Conservation (phyloP, 1,140 invertebrate species). For the Globodera rostochiensis region DNA sequence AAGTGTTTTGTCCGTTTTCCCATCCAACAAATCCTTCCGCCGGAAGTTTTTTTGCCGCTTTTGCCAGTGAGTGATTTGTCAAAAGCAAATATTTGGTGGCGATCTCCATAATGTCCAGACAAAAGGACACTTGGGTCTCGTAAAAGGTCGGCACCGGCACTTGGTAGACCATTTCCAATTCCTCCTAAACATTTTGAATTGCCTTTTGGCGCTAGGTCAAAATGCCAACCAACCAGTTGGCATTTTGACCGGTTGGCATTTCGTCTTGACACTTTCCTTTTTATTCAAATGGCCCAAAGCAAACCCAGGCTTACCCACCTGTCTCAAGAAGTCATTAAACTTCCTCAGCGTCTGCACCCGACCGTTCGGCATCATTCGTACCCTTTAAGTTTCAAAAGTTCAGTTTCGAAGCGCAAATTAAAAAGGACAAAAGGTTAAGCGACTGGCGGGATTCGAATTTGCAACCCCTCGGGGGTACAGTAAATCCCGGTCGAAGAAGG, state of each 20-base stretch:
- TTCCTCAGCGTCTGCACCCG: slow-evolving; percentile 32
- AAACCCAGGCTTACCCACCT: neutral
- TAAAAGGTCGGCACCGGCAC: slow-evolving; percentile 35
- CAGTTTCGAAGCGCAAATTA: neutral
- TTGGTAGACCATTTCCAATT: slow-evolving; percentile 43
- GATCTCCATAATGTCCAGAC: slow-evolving; percentile 41
- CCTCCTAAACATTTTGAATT: slow-evolving; percentile 19
- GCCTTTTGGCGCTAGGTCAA: slow-evolving; percentile 7
- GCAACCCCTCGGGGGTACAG: too few species aligned
- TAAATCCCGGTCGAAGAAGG: neutral
- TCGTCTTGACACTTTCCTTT: too few species aligned
- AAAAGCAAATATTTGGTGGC: slow-evolving; percentile 38
- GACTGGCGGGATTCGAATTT: too few species aligned
- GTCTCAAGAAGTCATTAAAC: slow-evolving; percentile 41
- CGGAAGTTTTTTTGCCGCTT: slow-evolving; percentile 24
- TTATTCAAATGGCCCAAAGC: neutral
- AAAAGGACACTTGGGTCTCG: slow-evolving; percentile 41
- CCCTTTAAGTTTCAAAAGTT: slow-evolving; percentile 18
- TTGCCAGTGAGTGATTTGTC: slow-evolving; percentile 19
- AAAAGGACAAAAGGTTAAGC: neutral
- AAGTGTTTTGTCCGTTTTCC: slow-evolving; percentile 1
- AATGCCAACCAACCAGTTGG: neutral
- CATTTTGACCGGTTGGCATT: slow-evolving; percentile 29
- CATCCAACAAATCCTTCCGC: neutral
- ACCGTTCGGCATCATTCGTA: slow-evolving; percentile 36